Evolutionary conservation across 2,888 invertebrate species (phyloP).

Genomic region (Deroplatys truncata): DNA sequence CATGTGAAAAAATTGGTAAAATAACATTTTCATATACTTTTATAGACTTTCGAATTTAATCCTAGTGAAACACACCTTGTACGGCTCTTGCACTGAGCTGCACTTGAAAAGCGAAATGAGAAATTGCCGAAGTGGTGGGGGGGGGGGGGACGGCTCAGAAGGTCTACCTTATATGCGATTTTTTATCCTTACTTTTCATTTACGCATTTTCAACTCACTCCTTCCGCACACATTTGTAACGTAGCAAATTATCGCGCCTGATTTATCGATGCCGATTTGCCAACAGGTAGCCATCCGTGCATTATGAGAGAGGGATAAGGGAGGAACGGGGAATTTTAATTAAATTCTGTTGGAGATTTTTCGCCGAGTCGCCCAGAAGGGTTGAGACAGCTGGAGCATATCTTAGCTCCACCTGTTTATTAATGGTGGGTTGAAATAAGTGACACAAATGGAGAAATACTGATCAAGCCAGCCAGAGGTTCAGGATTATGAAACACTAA

Average conservation of each 20-base stretch:
- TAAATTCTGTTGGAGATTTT: neutral
- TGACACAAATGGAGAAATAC: neutral
- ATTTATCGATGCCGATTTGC: conserved; percentile 10
- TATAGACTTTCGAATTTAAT: neutral
- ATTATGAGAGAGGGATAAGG: neutral
- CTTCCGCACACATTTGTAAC: neutral
- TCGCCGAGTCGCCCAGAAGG: neutral
- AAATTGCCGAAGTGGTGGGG: neutral
- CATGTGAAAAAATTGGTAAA: too few species aligned
- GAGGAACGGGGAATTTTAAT: neutral
- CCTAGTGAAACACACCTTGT: neutral
- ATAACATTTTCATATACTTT: too few species aligned
- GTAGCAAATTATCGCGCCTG: conserved; percentile 2
- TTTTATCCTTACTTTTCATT: neutral
- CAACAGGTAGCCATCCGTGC: neutral
- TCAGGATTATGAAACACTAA: neutral
- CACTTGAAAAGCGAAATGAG: neutral
- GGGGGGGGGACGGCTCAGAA: neutral
- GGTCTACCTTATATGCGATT: neutral
- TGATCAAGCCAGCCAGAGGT: neutral
- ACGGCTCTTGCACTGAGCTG: neutral
- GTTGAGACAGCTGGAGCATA: neutral
- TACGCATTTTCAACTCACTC: neutral
- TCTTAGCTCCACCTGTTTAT: neutral
- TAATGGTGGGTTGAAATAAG: neutral